These are phyloP conservation scores for Ips nitidus DNA, from an alignment of 1,140 invertebrate species.

Conservation along the genomic window DNA sequence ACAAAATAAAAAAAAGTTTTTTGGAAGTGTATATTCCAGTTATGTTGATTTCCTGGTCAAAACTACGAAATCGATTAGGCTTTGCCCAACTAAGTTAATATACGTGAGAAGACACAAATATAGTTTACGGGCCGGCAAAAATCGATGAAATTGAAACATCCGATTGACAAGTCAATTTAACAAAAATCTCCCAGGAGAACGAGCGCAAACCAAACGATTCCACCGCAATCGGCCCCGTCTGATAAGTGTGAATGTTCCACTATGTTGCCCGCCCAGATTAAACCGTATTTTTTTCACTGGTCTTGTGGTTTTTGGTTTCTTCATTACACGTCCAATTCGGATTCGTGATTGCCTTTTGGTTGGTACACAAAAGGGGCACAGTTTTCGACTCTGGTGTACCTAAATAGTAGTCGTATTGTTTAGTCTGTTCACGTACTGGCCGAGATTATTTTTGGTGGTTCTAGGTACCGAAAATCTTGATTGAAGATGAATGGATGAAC, in stretches of 20 bases:
- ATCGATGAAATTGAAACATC: conserved; percentile 11
- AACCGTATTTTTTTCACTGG: conserved; percentile 4
- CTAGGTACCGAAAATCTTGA: too few species aligned
- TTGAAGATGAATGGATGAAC: too few species aligned
- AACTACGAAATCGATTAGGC: too few species aligned
- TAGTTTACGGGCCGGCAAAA: neutral
- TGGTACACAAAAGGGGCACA: conserved; percentile 3
- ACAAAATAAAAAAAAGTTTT: too few species aligned
- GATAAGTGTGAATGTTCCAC: conserved; percentile 7
- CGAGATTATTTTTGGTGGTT: too few species aligned
- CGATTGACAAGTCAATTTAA: conserved; percentile 11
- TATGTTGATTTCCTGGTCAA: too few species aligned
- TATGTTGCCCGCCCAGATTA: conserved; percentile 4
- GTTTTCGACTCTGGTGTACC: too few species aligned
- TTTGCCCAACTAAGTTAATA: neutral
- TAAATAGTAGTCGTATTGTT: too few species aligned
- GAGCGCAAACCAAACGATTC: conserved; percentile 9
- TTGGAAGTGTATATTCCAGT: too few species aligned
- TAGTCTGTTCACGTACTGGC: too few species aligned
- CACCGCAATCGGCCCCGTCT: conserved; percentile 7
- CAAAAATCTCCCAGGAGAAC: neutral
- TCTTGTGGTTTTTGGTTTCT: conserved; percentile 1
- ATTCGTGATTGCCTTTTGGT: conserved; percentile 10
- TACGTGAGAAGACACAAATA: neutral
- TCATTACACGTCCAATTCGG: neutral